These are phyloP conservation scores for Halcyon chelicuti DNA, from an alignment of 2,797 vertebrate genomes.

Conservation along the genomic window DNA sequence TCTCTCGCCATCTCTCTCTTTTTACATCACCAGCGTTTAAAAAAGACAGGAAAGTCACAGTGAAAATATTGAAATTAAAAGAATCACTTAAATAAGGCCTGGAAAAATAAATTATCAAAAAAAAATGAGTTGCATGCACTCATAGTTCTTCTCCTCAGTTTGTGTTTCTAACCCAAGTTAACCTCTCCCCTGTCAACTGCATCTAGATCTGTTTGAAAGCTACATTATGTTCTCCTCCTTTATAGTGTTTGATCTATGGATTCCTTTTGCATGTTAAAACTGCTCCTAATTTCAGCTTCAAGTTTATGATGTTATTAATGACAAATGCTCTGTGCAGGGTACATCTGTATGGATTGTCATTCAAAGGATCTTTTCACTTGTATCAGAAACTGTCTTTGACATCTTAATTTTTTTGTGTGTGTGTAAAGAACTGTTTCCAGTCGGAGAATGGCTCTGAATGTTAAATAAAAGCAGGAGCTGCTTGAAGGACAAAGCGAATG, in stretches of 20 bases:
- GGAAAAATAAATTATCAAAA: not conserved
- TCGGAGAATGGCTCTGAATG: not conserved
- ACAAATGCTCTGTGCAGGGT: constrained; percentile 25
- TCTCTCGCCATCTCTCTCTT: not conserved
- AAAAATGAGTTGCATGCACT: not conserved
- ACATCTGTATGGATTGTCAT: constrained; percentile 6
- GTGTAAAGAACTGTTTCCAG: not conserved
- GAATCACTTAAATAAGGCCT: not conserved
- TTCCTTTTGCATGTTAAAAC: constrained; percentile 51
- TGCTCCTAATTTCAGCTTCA: constrained; percentile 50
- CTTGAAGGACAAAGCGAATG: not conserved
- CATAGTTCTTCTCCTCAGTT: not conserved
- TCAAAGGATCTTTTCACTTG: constrained; percentile 42
- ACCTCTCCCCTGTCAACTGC: not conserved
- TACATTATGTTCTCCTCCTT: constrained; percentile 12
- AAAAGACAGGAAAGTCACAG: not conserved
- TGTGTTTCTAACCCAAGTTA: constrained; percentile 11
- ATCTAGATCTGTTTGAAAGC: constrained; percentile 26
- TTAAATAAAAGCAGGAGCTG: constrained; percentile 4
- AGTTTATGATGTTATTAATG: constrained; percentile 47
- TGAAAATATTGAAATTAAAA: not conserved
- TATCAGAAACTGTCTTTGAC: constrained; percentile 20
- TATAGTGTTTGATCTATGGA: constrained; percentile 18
- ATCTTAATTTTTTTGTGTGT: not conserved
- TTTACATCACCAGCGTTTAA: not conserved